A percentile compares a stretch with the other conserved stretches of the same genome.
Evolutionary conservation across 23 tunicate genomes (phyloP).

Genomic region (Clavelina lepadiformis): DNA sequence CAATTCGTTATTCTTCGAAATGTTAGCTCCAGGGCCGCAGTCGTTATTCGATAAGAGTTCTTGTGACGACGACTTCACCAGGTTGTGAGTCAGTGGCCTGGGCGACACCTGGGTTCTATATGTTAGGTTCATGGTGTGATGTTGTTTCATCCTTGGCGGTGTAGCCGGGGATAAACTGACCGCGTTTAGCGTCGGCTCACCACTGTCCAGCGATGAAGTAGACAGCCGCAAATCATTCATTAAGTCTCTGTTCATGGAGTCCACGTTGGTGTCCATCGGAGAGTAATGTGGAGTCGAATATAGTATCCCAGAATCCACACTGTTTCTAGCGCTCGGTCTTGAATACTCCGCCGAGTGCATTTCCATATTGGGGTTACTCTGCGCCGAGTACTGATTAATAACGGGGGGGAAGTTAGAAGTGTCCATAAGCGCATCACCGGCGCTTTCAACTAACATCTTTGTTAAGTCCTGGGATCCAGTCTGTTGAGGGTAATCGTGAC

Average conservation of each 20-base stretch:
- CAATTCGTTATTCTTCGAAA: conserved; percentile 40
- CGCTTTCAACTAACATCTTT: conserved; percentile 72
- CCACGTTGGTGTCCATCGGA: conserved; percentile 71
- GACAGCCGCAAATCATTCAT: conserved; percentile 70
- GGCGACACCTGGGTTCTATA: conserved; percentile 34
- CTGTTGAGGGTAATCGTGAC: not conserved
- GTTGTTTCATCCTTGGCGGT: conserved; percentile 32
- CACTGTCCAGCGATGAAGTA: conserved; percentile 72
- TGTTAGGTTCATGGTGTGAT: conserved; percentile 7
- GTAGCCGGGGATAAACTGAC: conserved; percentile 41
- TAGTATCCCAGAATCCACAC: conserved; percentile 54
- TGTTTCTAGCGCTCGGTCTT: conserved; percentile 42
- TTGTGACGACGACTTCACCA: conserved; percentile 75
- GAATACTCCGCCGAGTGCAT: conserved; percentile 11
- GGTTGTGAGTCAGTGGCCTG: conserved; percentile 22
- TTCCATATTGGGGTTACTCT: conserved; percentile 11
- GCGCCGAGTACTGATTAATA: conserved; percentile 10
- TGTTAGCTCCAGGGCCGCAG: not conserved
- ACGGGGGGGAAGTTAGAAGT: conserved; percentile 67
- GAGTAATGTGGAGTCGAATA: conserved; percentile 70
- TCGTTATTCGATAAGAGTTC: conserved; percentile 54
- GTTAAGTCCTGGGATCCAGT: conserved; percentile 41
- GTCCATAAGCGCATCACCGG: conserved; percentile 92
- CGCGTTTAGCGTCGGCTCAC: conserved; percentile 65
- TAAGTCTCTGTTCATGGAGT: conserved; percentile 33